Base-by-base conservation (phyloP, 2,888 invertebrate genomes). In the Tromatobia lineatoria region DNA sequence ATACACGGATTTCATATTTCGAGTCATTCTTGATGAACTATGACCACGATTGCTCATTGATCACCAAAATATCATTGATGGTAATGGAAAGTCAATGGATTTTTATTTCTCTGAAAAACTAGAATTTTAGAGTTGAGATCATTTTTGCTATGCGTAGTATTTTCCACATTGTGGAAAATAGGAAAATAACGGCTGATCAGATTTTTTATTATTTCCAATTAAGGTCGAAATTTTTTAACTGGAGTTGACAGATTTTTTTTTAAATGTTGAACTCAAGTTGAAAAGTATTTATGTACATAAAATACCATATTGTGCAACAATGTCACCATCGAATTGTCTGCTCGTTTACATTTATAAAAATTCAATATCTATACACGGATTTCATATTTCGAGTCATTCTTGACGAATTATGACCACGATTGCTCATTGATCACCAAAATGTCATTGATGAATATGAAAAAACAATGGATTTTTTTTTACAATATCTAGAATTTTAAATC, bases 301-400 rank as follows among this genome's bases (percentile, higher is more conserved):
- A 73, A 73, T 59, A 45, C 47, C 73, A 18, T 47, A 59, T 45
- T 25, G 59, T 73, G 47, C 7, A 59, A 57, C 73, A 73, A 57
- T 47, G 57, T 73, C 59, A 59, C 29, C 73, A 47, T 29, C 25
- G 25, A 59, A 59, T 45, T n/a, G 45, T n/a, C 25, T 25, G 23
- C 45, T 54, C 57, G 71, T 57, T 71, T 71, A 25, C 47, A 18
- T 45, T 73, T 47, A 61, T 59, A 59, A 57, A 57, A 23, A 57
- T 38, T 7, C 15, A 23, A 8, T n/a, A 15, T 38, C 42, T 45
- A 15, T 42, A 15, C 38, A 38, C n/a, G 20, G 20, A 23, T 0
- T 64, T 42, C 10, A 18, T 18, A 64, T 42, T 64, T 18, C 34
- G n/a, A 42, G 34, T 18, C 8, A 64, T 38, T 1, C 8, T 4